Percentiles rank a stretch among this genome's conserved stretches.
Evolutionary conservation across 2,888 invertebrate species (phyloP).

Genomic region (Philhelius pedissequus): DNA sequence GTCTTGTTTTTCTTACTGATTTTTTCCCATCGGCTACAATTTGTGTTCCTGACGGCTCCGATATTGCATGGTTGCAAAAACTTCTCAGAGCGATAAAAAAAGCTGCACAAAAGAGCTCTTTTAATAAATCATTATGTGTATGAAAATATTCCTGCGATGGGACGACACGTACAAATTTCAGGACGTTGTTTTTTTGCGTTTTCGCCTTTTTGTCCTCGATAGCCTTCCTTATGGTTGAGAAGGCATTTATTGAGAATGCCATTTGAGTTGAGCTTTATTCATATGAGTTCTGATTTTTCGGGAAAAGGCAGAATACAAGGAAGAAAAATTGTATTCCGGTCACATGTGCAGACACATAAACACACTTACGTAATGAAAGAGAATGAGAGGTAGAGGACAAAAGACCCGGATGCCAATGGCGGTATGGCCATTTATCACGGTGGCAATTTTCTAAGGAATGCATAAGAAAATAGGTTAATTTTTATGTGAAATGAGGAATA

Average conservation of each 20-base stretch:
- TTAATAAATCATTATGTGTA: slow-evolving; percentile 62
- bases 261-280: slow-evolving; percentile 59
- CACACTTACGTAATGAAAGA: slow-evolving; percentile 25
- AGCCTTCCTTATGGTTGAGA: slow-evolving; percentile 34
- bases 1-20: slow-evolving; percentile 18
- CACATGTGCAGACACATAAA: slow-evolving; percentile 45
- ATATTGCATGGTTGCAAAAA: slow-evolving; percentile 57
- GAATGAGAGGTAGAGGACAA: slow-evolving; percentile 42
- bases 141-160: slow-evolving; percentile 52
- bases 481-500: neutral
- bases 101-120: slow-evolving; percentile 52
- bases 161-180: slow-evolving; percentile 37
- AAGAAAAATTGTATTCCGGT: slow-evolving; percentile 26
- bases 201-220: slow-evolving; percentile 7
- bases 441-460: slow-evolving; percentile 60
- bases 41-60: slow-evolving; percentile 52
- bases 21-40: slow-evolving; percentile 53
- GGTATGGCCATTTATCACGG: slow-evolving; percentile 56
- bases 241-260: slow-evolving; percentile 60
- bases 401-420: slow-evolving; percentile 27
- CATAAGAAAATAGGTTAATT: slow-evolving; percentile 48
- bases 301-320: neutral
- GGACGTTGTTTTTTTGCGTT: neutral
- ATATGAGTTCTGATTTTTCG: slow-evolving; percentile 58
- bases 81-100: neutral